Evolutionary conservation across 1,140 invertebrate genomes (phyloP), one percentile per base, ranked within the genome.

Genomic region (Zaprionus ghesquierei): DNA sequence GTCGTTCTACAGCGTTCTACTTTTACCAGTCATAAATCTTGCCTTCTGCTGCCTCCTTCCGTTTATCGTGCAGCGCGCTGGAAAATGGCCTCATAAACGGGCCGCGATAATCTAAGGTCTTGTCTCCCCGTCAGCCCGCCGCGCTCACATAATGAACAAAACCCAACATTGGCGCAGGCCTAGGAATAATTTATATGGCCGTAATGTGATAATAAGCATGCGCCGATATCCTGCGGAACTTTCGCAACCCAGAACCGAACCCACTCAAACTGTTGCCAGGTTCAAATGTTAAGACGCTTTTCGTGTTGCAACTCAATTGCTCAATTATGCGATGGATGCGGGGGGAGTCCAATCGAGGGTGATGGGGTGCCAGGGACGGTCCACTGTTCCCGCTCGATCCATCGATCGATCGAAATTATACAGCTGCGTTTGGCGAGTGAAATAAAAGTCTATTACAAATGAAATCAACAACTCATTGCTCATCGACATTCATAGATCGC

Each of bases 381-480:
- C 54, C 23, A 44, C 31, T 13, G 49, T 8, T 10, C 38, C 6
- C 31, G 31, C 0, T 33, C 13, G 33, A n/a, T 35, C 33, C 10
- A 35, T 35, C 13, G 33, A 2, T 35, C 10, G 33, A 35, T 46
- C 18, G 18, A 89, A 89, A 87, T 89, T 84, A 87, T 84, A 87
- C 59, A 53, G 53, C 73, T 66, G 82, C 72, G 77, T 76, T 87
- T 69, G 82, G 63, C 76, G 75, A 89, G 85, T 84, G 84, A 89
- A 89, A 89, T 89, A 89, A 89, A 89, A 89, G 84, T 89, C 84
- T 61, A 89, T 89, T 89, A 89, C 84, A 89, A 87, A 89, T 89
- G 84, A 77, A 89, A 89, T 89, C 84, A 89, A 89, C 84, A 89
- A 89, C 84, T 89, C 84, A 89, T 89, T 89, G 80, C 84, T 85